Evolutionary conservation across 1,140 invertebrate species (phyloP), one percentile per base, ranked within the genome.

Genomic region (Adoxophyes honmai): DNA sequence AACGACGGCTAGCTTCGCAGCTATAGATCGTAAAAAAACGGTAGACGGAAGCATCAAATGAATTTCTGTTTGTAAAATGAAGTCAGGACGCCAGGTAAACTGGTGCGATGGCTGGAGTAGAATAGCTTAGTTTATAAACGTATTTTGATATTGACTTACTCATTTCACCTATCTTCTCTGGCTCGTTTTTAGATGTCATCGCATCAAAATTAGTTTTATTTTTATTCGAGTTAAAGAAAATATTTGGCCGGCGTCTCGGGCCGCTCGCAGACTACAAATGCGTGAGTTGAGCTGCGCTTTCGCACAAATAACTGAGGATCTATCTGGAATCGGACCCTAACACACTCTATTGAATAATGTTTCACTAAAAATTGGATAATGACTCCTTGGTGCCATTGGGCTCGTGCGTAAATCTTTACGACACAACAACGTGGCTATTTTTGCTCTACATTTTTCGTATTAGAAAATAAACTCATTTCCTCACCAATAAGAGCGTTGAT

Each of bases 271-370:
- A 28, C 5, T n/a, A 16, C 42, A 18, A 48, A 16, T 10, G 21
- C 6, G 10, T 16, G 39, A 16, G 39, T 18, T 16, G 42, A 28
- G 42, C 28, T 28, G 18, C n/a, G 18, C 21, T 10, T 28, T 11
- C 8, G 42, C 21, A 6, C 21, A 3, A 6, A 33, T 48, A 48
- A 48, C n/a, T 48, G 15, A 48, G 18, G 42, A 48, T 8, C 8
- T 44, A 10, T 48, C 11, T 21, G 4, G 42, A 11, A 14, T 11
- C 21, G 18, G 0, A 7, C 21, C 5, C 16, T 48, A 48, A 48
- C 42, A 48, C 18, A 28, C 42, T 48, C 18, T 33, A 48, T 48
- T 48, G 42, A 14, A 33, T 48, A 48, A 48, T 48, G 42, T 48
- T 7, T 21, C 15, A 11, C 16, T 48, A 48, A 48, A 48, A 48